These are phyloP conservation scores for Passerina amoena DNA, from an alignment of 2,113 vertebrate genomes.

Conservation along the genomic window DNA sequence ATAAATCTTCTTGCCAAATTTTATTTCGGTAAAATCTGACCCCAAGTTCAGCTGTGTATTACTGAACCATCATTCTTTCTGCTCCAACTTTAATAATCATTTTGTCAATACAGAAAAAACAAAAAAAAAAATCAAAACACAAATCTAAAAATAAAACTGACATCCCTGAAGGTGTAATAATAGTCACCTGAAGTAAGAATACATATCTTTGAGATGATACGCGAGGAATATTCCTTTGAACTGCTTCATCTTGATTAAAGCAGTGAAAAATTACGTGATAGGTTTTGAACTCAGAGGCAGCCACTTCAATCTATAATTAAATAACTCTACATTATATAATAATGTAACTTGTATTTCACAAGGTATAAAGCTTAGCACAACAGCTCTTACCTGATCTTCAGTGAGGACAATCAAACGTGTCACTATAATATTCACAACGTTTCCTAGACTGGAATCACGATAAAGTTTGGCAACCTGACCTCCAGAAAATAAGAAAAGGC, in stretches of 20 bases:
- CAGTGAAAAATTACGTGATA: slow-evolving; percentile 21
- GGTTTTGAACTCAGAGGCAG: slow-evolving; percentile 42
- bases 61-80: slow-evolving; percentile 67
- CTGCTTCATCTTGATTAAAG: slow-evolving; percentile 50
- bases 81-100: slow-evolving; percentile 64
- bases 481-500: slow-evolving; percentile 99
- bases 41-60: slow-evolving; percentile 72
- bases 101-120: slow-evolving; percentile 52
- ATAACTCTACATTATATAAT: not conserved
- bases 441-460: slow-evolving; percentile 99
- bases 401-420: slow-evolving; percentile 96
- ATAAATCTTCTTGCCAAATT: slow-evolving; percentile 77
- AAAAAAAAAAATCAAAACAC: slow-evolving; percentile 24
- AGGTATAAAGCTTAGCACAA: not conserved
- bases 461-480: slow-evolving; percentile 99
- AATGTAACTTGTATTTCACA: not conserved
- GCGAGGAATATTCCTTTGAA: slow-evolving; percentile 29
- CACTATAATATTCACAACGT: slow-evolving; percentile 99
- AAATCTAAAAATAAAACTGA: slow-evolving; percentile 49
- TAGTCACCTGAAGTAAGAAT: slow-evolving; percentile 33
- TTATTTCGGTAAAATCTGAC: slow-evolving; percentile 75
- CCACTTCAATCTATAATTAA: slow-evolving; percentile 45
- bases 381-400: slow-evolving; percentile 92
- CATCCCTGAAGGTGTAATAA: not conserved
- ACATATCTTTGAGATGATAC: slow-evolving; percentile 19